Conservation (phyloP, 1,140 invertebrate species). For the Zaprionus ghesquierei region DNA sequence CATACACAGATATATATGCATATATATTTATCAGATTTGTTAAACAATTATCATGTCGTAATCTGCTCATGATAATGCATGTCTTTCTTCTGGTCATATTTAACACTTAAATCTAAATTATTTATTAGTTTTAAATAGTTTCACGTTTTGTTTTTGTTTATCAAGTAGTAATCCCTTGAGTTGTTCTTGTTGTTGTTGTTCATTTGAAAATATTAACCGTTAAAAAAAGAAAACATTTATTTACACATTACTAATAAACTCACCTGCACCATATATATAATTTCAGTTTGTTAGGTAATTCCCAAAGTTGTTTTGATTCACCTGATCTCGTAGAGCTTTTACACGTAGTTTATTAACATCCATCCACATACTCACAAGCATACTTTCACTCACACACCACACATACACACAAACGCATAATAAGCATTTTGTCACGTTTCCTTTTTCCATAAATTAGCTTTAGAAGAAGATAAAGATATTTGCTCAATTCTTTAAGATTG, state of each 20-base stretch:
- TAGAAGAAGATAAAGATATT: not conserved
- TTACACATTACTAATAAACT: not conserved
- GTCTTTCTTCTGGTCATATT: constrained; percentile 9
- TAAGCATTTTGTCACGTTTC: constrained; percentile 1
- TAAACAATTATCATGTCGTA: not conserved
- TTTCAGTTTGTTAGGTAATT: not conserved
- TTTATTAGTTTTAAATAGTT: constrained; percentile 12
- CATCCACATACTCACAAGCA: not conserved
- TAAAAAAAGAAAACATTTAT: not conserved
- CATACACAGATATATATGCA: not conserved
- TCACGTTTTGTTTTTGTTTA: not conserved
- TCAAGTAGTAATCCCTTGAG: constrained; percentile 13
- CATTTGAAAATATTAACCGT: constrained; percentile 12
- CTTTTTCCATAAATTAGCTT: not conserved
- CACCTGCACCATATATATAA: not conserved
- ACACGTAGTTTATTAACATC: not conserved
- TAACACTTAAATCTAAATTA: constrained; percentile 23
- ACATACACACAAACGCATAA: not conserved
- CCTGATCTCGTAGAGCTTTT: not conserved
- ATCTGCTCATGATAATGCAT: constrained; percentile 19
- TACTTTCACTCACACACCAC: not conserved
- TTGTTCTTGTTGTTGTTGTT: constrained; percentile 21
- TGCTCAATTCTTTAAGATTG: not conserved
- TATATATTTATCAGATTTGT: constrained; percentile 13
- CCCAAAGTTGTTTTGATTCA: not conserved